phyloP scores from a whole-genome alignment of 2,888 invertebrate genomes.

The Dusona sp. region DNA sequence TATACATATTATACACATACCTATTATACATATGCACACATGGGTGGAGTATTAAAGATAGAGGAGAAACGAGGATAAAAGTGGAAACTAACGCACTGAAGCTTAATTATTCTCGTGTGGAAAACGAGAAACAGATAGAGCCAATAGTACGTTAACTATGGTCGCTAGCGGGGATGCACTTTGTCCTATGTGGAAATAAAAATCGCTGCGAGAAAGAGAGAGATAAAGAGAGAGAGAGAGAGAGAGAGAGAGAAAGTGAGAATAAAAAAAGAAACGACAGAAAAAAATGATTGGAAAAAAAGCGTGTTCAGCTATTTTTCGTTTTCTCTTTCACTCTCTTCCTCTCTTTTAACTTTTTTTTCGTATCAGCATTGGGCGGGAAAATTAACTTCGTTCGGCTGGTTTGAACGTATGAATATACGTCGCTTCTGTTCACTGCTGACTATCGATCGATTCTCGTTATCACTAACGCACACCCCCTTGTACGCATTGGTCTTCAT shows the following conservation, averaged over 20 bases:
- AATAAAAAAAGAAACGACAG: background rate
- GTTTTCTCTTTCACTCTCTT: background rate
- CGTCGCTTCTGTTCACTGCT: constrained; percentile 43
- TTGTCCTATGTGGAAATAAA: constrained; percentile 13
- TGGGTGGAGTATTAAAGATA: constrained; percentile 2
- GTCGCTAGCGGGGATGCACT: background rate
- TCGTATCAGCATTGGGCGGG: constrained; percentile 50
- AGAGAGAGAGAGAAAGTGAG: background rate
- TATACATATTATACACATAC: background rate
- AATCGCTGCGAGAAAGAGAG: constrained; percentile 7
- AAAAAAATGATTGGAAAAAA: constrained; percentile 37
- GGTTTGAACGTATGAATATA: constrained; percentile 69
- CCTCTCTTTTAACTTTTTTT: constrained; percentile 20
- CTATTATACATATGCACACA: background rate
- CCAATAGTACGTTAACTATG: constrained; percentile 39
- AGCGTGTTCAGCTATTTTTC: constrained; percentile 8
- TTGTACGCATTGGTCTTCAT: constrained; percentile 14
- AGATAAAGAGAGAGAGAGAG: constrained; percentile 17
- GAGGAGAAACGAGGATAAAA: constrained; percentile 25
- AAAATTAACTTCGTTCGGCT: constrained; percentile 73
- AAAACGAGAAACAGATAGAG: constrained; percentile 54
- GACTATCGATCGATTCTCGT: constrained; percentile 70
- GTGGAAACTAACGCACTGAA: constrained; percentile 15
- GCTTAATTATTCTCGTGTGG: constrained; percentile 46
- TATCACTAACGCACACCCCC: constrained; percentile 30